A percentile compares a stretch with the other conserved stretches of the same genome.
Conservation (phyloP, 2,888 invertebrate species). For the Melanotus villosus region DNA sequence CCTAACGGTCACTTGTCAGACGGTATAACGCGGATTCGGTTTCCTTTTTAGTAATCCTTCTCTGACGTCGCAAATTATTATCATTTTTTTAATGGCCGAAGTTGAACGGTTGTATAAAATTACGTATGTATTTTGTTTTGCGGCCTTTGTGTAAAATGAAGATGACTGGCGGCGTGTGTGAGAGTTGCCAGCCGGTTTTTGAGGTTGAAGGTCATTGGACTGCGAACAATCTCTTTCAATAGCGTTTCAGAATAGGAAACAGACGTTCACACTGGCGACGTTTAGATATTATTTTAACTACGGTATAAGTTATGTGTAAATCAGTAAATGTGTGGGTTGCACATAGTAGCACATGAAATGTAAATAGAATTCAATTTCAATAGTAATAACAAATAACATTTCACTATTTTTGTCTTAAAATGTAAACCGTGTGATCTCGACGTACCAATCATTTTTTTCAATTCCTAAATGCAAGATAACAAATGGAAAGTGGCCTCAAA, state of each 20-base stretch:
- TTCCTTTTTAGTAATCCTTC: neutral
- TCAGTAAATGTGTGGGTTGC: constrained; percentile 17
- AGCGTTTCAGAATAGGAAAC: constrained; percentile 21
- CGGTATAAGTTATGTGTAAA: constrained; percentile 3
- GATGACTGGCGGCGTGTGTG: constrained; percentile 13
- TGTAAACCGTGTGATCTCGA: no score
- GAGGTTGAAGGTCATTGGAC: constrained; percentile 37
- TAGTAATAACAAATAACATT: no score
- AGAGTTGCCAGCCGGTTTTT: constrained; percentile 27
- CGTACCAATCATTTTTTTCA: no score
- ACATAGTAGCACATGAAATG: neutral
- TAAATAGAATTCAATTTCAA: no score
- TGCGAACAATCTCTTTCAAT: constrained; percentile 34
- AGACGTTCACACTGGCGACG: constrained; percentile 12
- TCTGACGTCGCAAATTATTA: neutral
- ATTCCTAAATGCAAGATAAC: no score
- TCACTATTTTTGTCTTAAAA: no score
- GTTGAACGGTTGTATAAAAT: neutral
- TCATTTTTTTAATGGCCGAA: neutral
- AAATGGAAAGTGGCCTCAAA: no score
- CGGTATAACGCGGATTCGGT: neutral
- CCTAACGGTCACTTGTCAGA: neutral
- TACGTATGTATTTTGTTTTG: neutral
- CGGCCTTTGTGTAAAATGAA: neutral
- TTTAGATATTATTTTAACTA: constrained; percentile 14